A percentile compares a stretch with the other conserved stretches of the same genome.
Evolutionary conservation across 2,797 vertebrate species (phyloP).

Genomic region (Streptopelia turtur): DNA sequence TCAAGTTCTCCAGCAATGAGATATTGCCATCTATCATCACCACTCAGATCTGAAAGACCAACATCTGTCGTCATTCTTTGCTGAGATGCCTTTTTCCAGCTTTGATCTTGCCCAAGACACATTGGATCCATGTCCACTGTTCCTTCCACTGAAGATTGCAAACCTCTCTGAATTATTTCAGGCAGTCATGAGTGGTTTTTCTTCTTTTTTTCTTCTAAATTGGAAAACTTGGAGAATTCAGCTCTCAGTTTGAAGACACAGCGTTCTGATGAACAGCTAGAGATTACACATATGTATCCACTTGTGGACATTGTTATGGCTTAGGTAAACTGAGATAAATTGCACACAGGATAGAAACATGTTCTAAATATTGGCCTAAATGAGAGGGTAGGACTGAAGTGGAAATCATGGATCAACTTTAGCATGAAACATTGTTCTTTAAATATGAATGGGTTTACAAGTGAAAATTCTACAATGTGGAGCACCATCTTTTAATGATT

Average conservation of each 20-base stretch:
- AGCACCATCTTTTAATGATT: neutral
- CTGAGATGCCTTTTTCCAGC: neutral
- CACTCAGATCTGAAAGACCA: neutral
- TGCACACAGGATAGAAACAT: slow-evolving; percentile 14
- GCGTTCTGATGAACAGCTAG: slow-evolving; percentile 8
- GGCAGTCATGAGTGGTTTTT: neutral
- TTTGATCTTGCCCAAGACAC: neutral
- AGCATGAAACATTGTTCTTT: slow-evolving; percentile 57
- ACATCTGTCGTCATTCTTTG: neutral
- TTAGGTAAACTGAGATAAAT: slow-evolving; percentile 68
- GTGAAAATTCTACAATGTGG: neutral
- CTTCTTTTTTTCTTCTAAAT: neutral
- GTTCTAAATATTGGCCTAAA: slow-evolving; percentile 65
- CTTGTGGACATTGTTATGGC: slow-evolving; percentile 53
- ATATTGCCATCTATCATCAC: rapidly evolving
- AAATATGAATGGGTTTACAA: slow-evolving; percentile 57
- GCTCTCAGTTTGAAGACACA: neutral
- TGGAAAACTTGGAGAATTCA: neutral
- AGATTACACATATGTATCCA: slow-evolving; percentile 51
- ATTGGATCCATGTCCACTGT: rapidly evolving
- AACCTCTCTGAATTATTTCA: neutral
- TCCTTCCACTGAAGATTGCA: neutral
- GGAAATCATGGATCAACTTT: slow-evolving; percentile 52
- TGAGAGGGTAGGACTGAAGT: slow-evolving; percentile 25
- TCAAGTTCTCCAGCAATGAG: neutral